phyloP scores from a whole-genome alignment of 1,140 invertebrate genomes.

The Akabosia matsudoensis region DNA sequence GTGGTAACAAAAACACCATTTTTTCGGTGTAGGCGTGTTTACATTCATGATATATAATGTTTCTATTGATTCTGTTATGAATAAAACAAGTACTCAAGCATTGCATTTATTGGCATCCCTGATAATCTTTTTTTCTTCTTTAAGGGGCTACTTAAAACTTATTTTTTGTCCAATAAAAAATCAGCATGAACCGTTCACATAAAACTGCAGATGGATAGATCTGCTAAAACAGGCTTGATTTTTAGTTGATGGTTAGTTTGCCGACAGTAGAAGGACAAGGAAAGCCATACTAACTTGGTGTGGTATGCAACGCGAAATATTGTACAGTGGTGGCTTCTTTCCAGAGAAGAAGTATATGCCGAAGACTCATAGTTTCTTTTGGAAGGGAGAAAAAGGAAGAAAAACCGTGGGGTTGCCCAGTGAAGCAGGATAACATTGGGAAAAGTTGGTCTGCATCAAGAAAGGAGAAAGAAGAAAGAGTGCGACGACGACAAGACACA shows the following conservation, averaged over 20 bases:
- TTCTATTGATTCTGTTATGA: too few species aligned
- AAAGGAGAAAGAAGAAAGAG: neutral
- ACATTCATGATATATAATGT: too few species aligned
- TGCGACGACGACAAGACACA: neutral
- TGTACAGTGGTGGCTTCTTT: neutral
- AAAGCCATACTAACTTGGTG: too few species aligned
- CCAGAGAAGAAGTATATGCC: neutral
- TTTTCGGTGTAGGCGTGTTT: too few species aligned
- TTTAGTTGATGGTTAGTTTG: neutral
- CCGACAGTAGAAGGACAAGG: neutral
- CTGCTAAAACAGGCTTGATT: neutral
- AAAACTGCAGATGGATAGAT: too few species aligned
- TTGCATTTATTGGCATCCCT: neutral
- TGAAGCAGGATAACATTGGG: neutral
- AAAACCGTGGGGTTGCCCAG: neutral
- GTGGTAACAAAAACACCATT: too few species aligned
- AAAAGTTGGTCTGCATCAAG: neutral
- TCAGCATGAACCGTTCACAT: constrained; percentile 14
- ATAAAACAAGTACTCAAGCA: too few species aligned
- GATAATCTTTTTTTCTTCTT: neutral
- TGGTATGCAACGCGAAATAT: too few species aligned
- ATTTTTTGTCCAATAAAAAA: neutral
- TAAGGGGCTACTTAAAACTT: constrained; percentile 14
- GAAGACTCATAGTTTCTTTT: neutral
- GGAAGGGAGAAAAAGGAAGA: neutral